These are phyloP conservation scores for Periphyllus acericola DNA, from an alignment of 2,888 invertebrate genomes.

Conservation along the genomic window DNA sequence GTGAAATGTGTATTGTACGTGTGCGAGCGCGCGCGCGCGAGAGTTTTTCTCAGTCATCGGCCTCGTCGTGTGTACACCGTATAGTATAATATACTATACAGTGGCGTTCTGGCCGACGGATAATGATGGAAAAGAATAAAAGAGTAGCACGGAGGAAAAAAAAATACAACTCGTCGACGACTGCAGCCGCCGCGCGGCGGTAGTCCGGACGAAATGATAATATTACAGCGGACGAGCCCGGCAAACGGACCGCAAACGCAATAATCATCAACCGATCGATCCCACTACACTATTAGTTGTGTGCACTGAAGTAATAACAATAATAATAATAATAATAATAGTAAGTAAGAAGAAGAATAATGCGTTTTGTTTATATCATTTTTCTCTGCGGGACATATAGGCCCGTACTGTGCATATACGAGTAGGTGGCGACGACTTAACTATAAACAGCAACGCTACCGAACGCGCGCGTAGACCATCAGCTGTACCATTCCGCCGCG, in stretches of 20 bases:
- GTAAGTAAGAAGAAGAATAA: neutral
- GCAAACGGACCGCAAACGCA: neutral
- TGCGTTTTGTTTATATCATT: neutral
- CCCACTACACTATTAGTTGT: too few species aligned
- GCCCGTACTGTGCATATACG: too few species aligned
- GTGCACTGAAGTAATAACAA: too few species aligned
- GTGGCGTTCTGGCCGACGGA: neutral
- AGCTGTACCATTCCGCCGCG: neutral
- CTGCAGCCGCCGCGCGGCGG: neutral
- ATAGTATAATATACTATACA: neutral
- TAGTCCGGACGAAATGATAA: neutral
- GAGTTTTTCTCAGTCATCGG: constrained; percentile 42
- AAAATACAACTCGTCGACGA: neutral
- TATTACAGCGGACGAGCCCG: neutral
- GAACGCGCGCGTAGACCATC: neutral
- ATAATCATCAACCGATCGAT: neutral
- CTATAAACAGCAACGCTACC: neutral
- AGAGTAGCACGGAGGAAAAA: neutral
- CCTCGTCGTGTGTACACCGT: neutral
- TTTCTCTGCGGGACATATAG: neutral
- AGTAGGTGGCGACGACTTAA: neutral
- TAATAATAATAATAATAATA: too few species aligned
- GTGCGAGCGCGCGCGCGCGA: neutral
- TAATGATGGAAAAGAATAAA: neutral
- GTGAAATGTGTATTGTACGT: neutral